Base-by-base conservation (phyloP, 2,888 invertebrate genomes). In the Spodoptera exigua region DNA sequence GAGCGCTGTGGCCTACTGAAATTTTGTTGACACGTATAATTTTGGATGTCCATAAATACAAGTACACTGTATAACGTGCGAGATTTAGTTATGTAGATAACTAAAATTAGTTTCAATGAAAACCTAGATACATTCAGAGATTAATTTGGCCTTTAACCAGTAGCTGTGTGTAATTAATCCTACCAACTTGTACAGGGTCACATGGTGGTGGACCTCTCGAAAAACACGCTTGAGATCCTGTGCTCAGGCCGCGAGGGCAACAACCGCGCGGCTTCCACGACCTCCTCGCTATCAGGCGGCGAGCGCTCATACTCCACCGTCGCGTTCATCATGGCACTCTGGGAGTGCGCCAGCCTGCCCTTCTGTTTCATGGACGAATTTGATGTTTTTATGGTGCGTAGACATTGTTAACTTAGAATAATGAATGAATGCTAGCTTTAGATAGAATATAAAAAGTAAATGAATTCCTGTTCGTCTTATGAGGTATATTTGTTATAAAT, bases 311-410 rank as follows among this genome's bases (percentile, higher is more conserved):
- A 97, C 92, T 96, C 98, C n/a, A 99, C 99, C 0, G 97, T 99
- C 10, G 98, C 98, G 35, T 98, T 99, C 88, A 95, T 99, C 71
- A 96, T 99, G 90, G 96, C 99, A 32, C 95, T 99, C 34, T 99
- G 99, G 99, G 97, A 98, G 61, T 97, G 97, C 72, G 97, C 98
- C 82, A 96, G 97, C 82, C 96, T 98, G 81, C 99, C 99, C 0
- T 99, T 99, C 91, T 97, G 97, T 95, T 96, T 98, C 88, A 94
- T 99, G 76, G 99, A 99, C 89, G 99, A 99, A 95, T 99, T 99
- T 86, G 99, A 99, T 84, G 98, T 99, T 0, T 99, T 98, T 85
- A 99, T 99, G 97, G 98, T 97, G 84, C 68, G 82, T 54, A 2
- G 10, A 12, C 17, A 7, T n/a, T 17, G 14, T 39, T 39, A 14